phyloP scores from a whole-genome alignment of 2,797 vertebrate species.

The Triplophysa yarkandensis region DNA sequence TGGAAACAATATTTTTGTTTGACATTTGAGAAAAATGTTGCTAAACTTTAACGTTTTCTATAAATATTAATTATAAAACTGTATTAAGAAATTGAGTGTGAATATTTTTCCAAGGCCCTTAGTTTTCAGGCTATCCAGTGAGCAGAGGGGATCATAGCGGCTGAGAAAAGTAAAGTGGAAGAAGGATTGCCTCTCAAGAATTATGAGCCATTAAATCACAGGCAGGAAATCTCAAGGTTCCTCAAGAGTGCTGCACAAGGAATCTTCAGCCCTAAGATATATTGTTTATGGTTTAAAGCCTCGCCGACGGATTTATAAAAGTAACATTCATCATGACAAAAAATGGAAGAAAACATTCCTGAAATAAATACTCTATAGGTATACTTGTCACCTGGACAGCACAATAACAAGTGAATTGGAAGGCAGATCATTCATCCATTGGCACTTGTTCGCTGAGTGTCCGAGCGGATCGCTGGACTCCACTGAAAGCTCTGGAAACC shows the following conservation, averaged over 20 bases:
- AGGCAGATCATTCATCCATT: slow-evolving; percentile 89
- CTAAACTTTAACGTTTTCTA: too few species aligned
- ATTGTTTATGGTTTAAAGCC: slow-evolving; percentile 91
- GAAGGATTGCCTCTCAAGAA: slow-evolving; percentile 87
- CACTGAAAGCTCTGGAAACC: slow-evolving; percentile 32
- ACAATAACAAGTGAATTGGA: slow-evolving; percentile 97
- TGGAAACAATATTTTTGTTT: too few species aligned
- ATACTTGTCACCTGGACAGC: slow-evolving; percentile 87
- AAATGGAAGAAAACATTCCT: slow-evolving; percentile 98
- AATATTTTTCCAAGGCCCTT: slow-evolving; percentile 1
- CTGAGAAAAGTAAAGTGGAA: slow-evolving; percentile 64
- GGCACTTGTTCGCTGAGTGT: slow-evolving; percentile 75
- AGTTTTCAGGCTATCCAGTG: slow-evolving; percentile 14
- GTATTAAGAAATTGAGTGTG: neutral
- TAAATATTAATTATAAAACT: too few species aligned
- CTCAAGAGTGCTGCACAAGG: slow-evolving; percentile 96
- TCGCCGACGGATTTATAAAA: slow-evolving; percentile 86
- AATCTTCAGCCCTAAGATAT: slow-evolving; percentile 93
- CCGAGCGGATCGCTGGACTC: neutral
- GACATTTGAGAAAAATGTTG: too few species aligned
- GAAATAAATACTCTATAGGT: slow-evolving; percentile 91
- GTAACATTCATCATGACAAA: slow-evolving; percentile 92
- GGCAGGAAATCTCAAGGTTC: slow-evolving; percentile 98
- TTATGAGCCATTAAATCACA: slow-evolving; percentile 99
- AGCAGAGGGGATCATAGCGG: slow-evolving; percentile 25